Evolutionary conservation across 2,113 vertebrate genomes (phyloP).

Genomic region (Euleptes europaea): DNA sequence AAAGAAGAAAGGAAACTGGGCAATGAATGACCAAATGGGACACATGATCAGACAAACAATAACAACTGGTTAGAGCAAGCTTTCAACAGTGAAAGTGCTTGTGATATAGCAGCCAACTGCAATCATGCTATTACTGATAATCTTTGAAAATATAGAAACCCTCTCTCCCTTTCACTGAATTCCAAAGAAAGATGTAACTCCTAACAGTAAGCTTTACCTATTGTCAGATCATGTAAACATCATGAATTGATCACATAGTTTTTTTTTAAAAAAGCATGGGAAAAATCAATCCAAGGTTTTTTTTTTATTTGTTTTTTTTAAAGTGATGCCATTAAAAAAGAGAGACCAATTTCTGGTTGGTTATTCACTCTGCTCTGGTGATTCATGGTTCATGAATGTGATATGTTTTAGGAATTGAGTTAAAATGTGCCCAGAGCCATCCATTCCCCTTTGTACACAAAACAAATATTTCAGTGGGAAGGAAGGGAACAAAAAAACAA

Average conservation of each 20-base stretch:
- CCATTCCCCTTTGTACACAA: accelerated
- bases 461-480: not conserved
- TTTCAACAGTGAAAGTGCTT: not conserved
- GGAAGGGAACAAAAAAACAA: not conserved
- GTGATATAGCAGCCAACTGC: not conserved
- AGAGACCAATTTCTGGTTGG: not conserved
- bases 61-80: not conserved
- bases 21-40: not conserved
- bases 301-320: no score
- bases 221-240: not conserved
- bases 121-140: not conserved
- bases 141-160: not conserved
- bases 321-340: not conserved
- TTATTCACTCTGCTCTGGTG: not conserved
- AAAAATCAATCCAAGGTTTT: not conserved
- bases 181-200: not conserved
- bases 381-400: not conserved
- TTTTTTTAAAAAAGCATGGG: not conserved
- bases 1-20: not conserved
- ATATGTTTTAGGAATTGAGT: not conserved
- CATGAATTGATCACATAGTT: not conserved
- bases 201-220: not conserved
- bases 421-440: not conserved
- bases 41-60: not conserved
- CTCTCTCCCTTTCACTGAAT: not conserved